Base-by-base conservation (phyloP, 2,797 vertebrate species). In the Distichodus sexfasciatus region DNA sequence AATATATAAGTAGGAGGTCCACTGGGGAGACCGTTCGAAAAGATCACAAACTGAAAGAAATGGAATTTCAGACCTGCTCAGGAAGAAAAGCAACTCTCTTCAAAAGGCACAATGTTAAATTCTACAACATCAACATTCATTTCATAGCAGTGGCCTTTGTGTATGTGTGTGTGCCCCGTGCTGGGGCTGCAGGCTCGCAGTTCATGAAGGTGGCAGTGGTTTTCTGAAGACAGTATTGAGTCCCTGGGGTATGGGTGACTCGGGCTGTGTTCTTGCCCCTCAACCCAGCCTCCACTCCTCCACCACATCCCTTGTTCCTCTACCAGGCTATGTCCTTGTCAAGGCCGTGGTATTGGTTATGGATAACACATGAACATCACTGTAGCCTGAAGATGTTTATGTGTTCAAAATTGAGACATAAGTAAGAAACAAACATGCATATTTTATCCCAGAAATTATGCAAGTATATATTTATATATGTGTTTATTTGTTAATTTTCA, bases 301-400 rank as follows among this genome's bases (percentile, higher is more conserved):
- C 60, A 33, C 33, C 5, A 23, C 15, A 9, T 15, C 23, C 17
- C 24, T 51, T 3, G 12, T 31, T 29, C 47, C 8, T 44, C 21
- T 3, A 41, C 10, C 38, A 11, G 38, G 48, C 1, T 7, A 3
- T 69, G 41, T 55, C 65, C 46, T 51, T 60, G 33, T 36, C 41
- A 17, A 26, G 26, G 47, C 70, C 26, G 24, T 50, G 14, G 47
- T 54, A 23, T 23, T 14, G 66, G 60, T 40, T 59, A 53, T 53
- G 28, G 19, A 60, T 72, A 63, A 51, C 60, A 44, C 62, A 76
- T 75, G 60, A 62, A 71, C 69, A 66, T 69, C 41, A 40, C 40
- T 26, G 43, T 38, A 5, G 46, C 73, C 73, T 23, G 14, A 12
- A 65, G 58, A 53, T 29, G 40, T 74, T 58, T 50, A 23, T 48